Evolutionary conservation across 2,113 vertebrate species (phyloP).

Genomic region (Pedionomus torquatus): DNA sequence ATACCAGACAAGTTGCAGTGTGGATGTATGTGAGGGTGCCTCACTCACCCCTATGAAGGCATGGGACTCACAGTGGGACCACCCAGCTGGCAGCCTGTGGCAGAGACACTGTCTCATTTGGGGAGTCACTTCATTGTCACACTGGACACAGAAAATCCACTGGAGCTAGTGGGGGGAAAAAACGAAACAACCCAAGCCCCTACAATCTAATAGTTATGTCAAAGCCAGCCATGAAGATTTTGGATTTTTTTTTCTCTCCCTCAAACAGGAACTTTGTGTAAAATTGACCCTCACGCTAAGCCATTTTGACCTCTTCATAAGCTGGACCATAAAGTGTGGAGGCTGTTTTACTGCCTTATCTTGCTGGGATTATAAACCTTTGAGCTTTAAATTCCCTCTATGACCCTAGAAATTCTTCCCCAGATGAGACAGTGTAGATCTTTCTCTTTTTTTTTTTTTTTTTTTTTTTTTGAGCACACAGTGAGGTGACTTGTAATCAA

Average conservation of each 20-base stretch:
- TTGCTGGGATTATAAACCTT: slow-evolving; percentile 41
- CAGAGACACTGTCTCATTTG: rapidly evolving
- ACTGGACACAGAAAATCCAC: neutral
- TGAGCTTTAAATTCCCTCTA: slow-evolving; percentile 18
- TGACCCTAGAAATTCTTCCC: slow-evolving; percentile 19
- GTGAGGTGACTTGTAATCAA: neutral
- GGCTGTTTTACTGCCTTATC: slow-evolving; percentile 38
- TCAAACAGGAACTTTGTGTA: neutral
- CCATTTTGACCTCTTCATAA: slow-evolving; percentile 40
- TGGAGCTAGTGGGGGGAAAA: neutral
- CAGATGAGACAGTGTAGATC: neutral
- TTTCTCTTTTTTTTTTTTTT: neutral
- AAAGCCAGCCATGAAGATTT: neutral
- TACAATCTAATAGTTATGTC: neutral
- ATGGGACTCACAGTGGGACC: neutral
- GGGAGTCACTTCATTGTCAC: neutral
- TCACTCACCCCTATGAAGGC: rapidly evolving
- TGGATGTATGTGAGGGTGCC: neutral
- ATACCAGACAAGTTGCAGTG: neutral
- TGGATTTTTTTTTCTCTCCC: neutral
- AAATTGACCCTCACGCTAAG: neutral
- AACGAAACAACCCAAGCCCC: neutral
- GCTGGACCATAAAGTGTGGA: slow-evolving; percentile 28
- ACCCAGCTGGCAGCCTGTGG: neutral
- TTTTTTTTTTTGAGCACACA: neutral